Conservation (phyloP, 2,888 invertebrate species). For the Drosophila testacea region DNA sequence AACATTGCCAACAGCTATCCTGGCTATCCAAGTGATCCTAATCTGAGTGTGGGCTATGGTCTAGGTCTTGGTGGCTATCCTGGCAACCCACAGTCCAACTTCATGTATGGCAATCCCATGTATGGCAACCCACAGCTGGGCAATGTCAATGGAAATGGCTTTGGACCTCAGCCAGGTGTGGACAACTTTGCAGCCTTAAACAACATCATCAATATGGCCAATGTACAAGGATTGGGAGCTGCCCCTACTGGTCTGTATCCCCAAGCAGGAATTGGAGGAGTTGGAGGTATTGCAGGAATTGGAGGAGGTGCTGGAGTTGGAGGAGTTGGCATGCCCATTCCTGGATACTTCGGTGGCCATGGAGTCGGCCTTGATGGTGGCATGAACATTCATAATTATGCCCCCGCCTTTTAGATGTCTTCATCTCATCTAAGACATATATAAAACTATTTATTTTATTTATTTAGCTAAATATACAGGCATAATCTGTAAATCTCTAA, state of each 20-base stretch:
- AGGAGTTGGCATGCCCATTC: slow-evolving; percentile 13
- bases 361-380: slow-evolving; percentile 18
- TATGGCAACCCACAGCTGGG: slow-evolving; percentile 49
- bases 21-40: slow-evolving; percentile 46
- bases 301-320: neutral
- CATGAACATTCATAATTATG: slow-evolving; percentile 55
- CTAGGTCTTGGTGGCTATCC: slow-evolving; percentile 32
- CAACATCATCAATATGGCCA: slow-evolving; percentile 62
- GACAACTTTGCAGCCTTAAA: slow-evolving; percentile 58
- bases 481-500: too few species aligned
- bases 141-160: slow-evolving; percentile 47
- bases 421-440: slow-evolving; percentile 4
- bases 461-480: slow-evolving; percentile 61
- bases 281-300: slow-evolving; percentile 35
- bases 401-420: slow-evolving; percentile 40
- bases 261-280: slow-evolving; percentile 6
- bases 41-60: slow-evolving; percentile 34
- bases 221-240: slow-evolving; percentile 53
- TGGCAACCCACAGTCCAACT: slow-evolving; percentile 13
- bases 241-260: slow-evolving; percentile 43
- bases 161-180: slow-evolving; percentile 49
- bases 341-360: slow-evolving; percentile 35
- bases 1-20: slow-evolving; percentile 56
- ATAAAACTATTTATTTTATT: slow-evolving; percentile 67
- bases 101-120: slow-evolving; percentile 52